Base-by-base conservation (phyloP, 2,888 invertebrate species). In the Adineta ricciae region DNA sequence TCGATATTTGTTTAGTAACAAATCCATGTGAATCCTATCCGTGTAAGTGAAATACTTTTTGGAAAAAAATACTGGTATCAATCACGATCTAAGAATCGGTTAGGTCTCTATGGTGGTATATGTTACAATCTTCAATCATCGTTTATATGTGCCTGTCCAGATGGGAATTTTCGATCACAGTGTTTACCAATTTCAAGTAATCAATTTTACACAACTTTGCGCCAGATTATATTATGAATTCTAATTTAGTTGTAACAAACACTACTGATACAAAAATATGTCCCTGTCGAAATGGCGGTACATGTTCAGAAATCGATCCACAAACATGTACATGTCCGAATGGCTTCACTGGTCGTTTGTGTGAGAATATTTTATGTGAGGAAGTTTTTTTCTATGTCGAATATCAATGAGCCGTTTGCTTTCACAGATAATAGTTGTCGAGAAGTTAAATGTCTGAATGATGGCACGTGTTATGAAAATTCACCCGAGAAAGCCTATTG, bases 401-500 rank as follows among this genome's bases (percentile, higher is more conserved):
- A 16, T 50, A 19, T 50, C 19, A 9, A 16, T 50, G 19, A 19
- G 19, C 14, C 19, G 19, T 50, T 50, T 16, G 14, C 14, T 32
- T 19, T 32, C 82, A 82, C 64, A 24, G n/a, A 82, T 19, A 83
- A 56, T 36, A 8, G 38, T 24, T 86, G 86, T 83, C 21, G 24
- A 54, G 54, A 56, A 32, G 64, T 86, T n/a, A 46, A 82, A 50
- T 86, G 86, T 49, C 41, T 32, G 2, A 86, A 86, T 86, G 83
- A 64, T 72, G 86, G 86, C 49, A 82, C 84, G 38, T 86, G 86
- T 83, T 19, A 72, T 50, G 84, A 86, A 27, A 86, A 83, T 52
- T 27, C 64, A 46, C n/a, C 73, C 11, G 84, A 73, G 36, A n/a
- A 27, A 16, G 83, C 84, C 38, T 86, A 56, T 72, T 86, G 86